Base-by-base conservation (phyloP, 2,113 vertebrate genomes). In the Isurus oxyrinchus region DNA sequence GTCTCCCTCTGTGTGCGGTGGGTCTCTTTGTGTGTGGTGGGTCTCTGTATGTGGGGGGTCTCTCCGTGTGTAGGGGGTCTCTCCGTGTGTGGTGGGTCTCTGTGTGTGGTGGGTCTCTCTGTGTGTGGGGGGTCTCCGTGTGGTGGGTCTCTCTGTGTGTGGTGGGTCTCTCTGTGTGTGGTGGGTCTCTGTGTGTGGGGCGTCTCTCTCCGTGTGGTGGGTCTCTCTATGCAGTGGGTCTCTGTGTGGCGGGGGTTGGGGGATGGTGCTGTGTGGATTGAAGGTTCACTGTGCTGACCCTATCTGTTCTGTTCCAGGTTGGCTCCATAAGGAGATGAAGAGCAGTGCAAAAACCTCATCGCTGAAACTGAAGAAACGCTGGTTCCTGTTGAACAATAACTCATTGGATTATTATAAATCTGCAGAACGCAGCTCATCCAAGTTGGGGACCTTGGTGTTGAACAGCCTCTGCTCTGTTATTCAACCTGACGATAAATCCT, bases 361-460 rank as follows among this genome's bases (percentile, higher is more conserved):
- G 11, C 97, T 99, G 96, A 99, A 99, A 97, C 98, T 99, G 97
- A 99, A 99, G 97, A 99, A 99, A 96, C 98, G 99, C 97, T 99
- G 99, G 99, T 99, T 99, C 97, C 98, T 99, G 61, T 97, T 99
- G 96, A 99, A 98, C 67, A 98, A 98, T 97, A 98, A 98, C 96
- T 98, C 99, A 31, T 97, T 99, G 0, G 99, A 99, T 97, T 99
- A 99, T 97, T 99, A 98, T 97, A 99, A 99, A 97, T 99, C 98
- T 0, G 98, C 99, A 0, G 99, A 99, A 97, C 97, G 98, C 88
- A 98, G 97, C 63, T 98, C 98, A n/a, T 98, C 98, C 97, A 99
- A 99, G 97, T 98, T 99, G 81, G 99, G 99, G 96, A 99, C 98
- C 0, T 98, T 99, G 25, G 99, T 99, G 76, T 98, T 99, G 35